Evolutionary conservation across 2,113 vertebrate genomes (phyloP), one percentile per base, ranked within the genome.

Genomic region (Chaetodon auriga): DNA sequence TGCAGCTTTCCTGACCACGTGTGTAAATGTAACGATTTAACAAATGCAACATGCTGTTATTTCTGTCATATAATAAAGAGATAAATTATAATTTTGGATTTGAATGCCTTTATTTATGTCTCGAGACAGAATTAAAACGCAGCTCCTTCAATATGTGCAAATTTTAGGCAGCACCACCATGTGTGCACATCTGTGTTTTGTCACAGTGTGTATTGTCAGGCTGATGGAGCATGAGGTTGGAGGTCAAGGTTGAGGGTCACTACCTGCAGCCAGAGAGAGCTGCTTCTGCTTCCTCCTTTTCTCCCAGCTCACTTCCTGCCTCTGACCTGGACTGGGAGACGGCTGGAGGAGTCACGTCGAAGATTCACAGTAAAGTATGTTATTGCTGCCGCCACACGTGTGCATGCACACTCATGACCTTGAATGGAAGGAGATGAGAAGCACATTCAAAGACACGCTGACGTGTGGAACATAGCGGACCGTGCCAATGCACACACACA

Each of bases 271-370:
- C 88, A 83, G 66, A 74, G 79, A 84, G 86, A 64, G 85, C 86
- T 82, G 89, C 90, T 90, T 90, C 91, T 87, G 93, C 93, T 95
- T 95, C 94, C 94, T 94, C 84, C 87, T 90, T 90, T 94, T 92
- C 87, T 91, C 81, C 90, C 73, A 2, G 79, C 88, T 88, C 74
- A 53, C 93, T 92, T 94, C 92, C 94, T 93, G 89, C 80, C 80
- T 81, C 69, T 84, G 87, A 91, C 91, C 90, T 71, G 84, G 62
- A 58, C 79, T 85, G 90, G 87, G 85, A 75, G 81, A 85, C 88
- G 86, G 89, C 87, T n/a, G 55, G 63, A 57, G 78, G 78, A 90
- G 82, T 82, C 82, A 46, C 79, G 87, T 78, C 45, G 2, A 82
- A 86, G 88, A 85, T 80, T 74, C 85, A 77, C 81, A 14, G 66